These are phyloP conservation scores for Drosophila parthenogenetica DNA, from an alignment of 2,888 invertebrate species.

Conservation along the genomic window DNA sequence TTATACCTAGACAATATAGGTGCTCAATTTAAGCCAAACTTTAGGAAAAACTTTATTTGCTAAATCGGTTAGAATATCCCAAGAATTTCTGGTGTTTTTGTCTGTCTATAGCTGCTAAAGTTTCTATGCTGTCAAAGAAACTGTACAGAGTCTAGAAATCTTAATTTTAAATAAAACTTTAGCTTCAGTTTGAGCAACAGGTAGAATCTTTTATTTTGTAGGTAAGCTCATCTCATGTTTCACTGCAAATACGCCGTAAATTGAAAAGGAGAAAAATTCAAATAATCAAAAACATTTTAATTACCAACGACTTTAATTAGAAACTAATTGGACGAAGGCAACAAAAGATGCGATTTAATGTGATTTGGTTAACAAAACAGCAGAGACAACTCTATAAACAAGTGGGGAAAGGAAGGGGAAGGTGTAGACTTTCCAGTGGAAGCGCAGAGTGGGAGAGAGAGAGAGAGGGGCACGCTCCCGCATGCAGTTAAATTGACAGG, in stretches of 20 bases:
- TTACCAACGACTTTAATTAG: slow-evolving; percentile 63
- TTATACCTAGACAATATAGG: too few relatives aligned
- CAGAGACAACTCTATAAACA: slow-evolving; percentile 56
- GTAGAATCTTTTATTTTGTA: not conserved
- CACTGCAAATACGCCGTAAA: slow-evolving; percentile 17
- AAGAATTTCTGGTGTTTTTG: too few relatives aligned
- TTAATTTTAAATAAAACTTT: too few relatives aligned
- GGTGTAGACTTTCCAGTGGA: slow-evolving; percentile 65
- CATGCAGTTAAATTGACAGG: slow-evolving; percentile 57
- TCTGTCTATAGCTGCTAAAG: too few relatives aligned
- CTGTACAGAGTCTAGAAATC: too few relatives aligned
- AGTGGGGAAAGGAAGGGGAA: slow-evolving; percentile 20
- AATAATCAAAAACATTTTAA: slow-evolving; percentile 41
- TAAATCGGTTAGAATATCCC: too few relatives aligned
- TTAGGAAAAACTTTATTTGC: too few relatives aligned
- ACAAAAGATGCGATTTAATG: slow-evolving; percentile 44
- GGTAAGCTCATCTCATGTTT: slow-evolving; percentile 17
- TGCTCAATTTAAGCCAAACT: too few relatives aligned
- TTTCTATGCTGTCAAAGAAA: too few relatives aligned
- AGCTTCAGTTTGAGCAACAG: not conserved
- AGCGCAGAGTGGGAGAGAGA: slow-evolving; percentile 10
- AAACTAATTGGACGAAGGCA: slow-evolving; percentile 68
- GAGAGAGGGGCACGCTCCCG: slow-evolving; percentile 39
- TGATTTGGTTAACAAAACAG: slow-evolving; percentile 69
- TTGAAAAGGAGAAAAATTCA: slow-evolving; percentile 9